Percentiles rank a stretch among this genome's conserved stretches.
These are phyloP conservation scores for Struthidea cinerea DNA, from an alignment of 2,113 vertebrate genomes.

Conservation along the genomic window DNA sequence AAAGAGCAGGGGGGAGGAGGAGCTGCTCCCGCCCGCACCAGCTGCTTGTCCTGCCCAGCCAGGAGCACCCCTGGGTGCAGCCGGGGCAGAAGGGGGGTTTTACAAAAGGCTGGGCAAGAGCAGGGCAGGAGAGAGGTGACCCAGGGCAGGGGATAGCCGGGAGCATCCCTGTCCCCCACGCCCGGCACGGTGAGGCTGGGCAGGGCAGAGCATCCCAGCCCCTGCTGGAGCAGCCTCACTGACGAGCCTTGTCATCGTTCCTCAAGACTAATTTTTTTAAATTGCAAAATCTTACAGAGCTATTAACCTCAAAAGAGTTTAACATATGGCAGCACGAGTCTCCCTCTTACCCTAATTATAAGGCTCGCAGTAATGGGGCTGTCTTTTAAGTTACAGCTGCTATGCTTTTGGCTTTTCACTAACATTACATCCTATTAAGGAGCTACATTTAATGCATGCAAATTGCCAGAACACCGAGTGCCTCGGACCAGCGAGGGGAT, in stretches of 20 bases:
- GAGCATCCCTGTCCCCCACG: neutral
- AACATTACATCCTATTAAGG: slow-evolving; percentile 77
- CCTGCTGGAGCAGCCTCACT: neutral
- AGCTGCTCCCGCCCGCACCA: neutral
- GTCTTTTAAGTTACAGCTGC: slow-evolving; percentile 80
- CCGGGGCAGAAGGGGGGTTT: neutral
- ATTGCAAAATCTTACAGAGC: slow-evolving; percentile 77
- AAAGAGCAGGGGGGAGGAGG: neutral
- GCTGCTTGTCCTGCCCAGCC: neutral
- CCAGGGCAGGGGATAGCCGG: rapidly evolving
- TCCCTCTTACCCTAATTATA: slow-evolving; percentile 79
- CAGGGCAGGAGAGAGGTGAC: neutral
- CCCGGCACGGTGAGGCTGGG: rapidly evolving
- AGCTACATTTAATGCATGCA: slow-evolving; percentile 75
- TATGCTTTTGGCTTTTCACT: slow-evolving; percentile 71
- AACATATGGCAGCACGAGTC: slow-evolving; percentile 75
- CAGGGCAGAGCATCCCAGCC: neutral
- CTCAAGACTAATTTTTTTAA: slow-evolving; percentile 73
- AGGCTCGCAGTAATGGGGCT: slow-evolving; percentile 77
- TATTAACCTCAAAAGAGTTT: slow-evolving; percentile 80
- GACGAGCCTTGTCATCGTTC: slow-evolving; percentile 63
- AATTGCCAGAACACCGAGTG: slow-evolving; percentile 60
- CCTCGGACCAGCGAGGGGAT: slow-evolving; percentile 57
- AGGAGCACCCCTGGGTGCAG: neutral
- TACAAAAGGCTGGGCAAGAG: neutral